A percentile compares a stretch with the other conserved stretches of the same genome.
phyloP scores from a whole-genome alignment of 35 echinoderm and acorn worm species.

The Ophiothrix spiculata region DNA sequence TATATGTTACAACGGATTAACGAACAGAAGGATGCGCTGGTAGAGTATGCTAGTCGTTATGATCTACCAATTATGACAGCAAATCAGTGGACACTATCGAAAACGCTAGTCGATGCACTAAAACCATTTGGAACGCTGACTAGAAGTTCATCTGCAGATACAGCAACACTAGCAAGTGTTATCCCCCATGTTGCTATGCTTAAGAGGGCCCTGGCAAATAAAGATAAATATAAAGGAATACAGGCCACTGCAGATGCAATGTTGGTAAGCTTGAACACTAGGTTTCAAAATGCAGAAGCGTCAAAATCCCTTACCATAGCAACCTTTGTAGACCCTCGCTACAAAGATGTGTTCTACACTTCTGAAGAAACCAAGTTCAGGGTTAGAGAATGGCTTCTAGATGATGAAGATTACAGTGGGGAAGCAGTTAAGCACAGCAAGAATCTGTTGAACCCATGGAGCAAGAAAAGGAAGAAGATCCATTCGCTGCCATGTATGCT shows the following conservation, averaged over 20 bases:
- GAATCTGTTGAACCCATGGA: background rate
- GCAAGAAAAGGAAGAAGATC: background rate
- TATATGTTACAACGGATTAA: slow-evolving; percentile 24
- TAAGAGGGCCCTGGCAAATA: background rate
- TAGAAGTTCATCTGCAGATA: background rate
- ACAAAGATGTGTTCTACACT: background rate
- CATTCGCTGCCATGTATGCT: background rate
- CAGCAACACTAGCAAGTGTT: background rate
- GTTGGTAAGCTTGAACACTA: background rate
- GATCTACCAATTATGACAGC: slow-evolving; percentile 14
- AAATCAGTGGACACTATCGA: slow-evolving; percentile 39
- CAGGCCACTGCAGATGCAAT: background rate
- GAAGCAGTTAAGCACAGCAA: background rate
- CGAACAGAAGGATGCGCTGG: slow-evolving; percentile 30
- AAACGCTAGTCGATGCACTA: slow-evolving; percentile 4
- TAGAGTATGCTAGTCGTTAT: slow-evolving; percentile 43
- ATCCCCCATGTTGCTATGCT: background rate
- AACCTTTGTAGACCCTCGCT: slow-evolving; percentile 26
- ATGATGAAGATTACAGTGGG: background rate
- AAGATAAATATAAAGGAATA: background rate
- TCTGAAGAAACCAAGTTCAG: background rate
- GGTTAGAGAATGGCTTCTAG: background rate
- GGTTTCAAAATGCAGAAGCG: background rate
- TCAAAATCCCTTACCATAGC: background rate
- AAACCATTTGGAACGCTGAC: slow-evolving; percentile 5